Conservation (phyloP, 1,140 invertebrate species). For the Drosophila teissieri region DNA sequence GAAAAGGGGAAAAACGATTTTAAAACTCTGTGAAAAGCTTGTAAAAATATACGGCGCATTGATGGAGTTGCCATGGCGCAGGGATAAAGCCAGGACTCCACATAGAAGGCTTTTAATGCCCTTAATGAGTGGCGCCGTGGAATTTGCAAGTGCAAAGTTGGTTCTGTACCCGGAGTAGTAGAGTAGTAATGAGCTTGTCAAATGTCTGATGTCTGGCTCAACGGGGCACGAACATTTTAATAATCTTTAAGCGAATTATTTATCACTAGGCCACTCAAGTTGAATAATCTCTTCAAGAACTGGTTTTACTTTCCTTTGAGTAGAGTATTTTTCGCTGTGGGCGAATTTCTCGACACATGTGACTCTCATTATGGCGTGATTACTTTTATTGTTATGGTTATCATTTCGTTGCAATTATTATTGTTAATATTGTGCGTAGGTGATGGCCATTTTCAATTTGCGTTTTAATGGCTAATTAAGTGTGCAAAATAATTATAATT, state of each 20-base stretch:
- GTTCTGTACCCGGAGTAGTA: conserved; percentile 33
- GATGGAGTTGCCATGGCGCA: conserved; percentile 70
- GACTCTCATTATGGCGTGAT: conserved; percentile 71
- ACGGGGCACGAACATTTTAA: conserved; percentile 20
- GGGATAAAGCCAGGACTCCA: conserved; percentile 50
- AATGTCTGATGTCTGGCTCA: conserved; percentile 26
- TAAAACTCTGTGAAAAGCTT: conserved; percentile 56
- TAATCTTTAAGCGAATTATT: conserved; percentile 40
- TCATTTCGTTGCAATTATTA: conserved; percentile 63
- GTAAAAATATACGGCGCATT: conserved; percentile 68
- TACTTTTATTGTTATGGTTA: conserved; percentile 75
- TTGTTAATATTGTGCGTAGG: conserved; percentile 54
- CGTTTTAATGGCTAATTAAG: conserved; percentile 82
- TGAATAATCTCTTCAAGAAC: not conserved
- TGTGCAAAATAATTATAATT: conserved; percentile 82
- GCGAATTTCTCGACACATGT: conserved; percentile 47
- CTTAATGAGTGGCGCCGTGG: conserved; percentile 66
- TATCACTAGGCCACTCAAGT: conserved; percentile 9
- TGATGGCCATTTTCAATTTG: conserved; percentile 69
- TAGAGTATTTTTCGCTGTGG: not conserved
- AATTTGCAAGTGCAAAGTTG: conserved; percentile 30
- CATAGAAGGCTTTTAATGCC: conserved; percentile 74
- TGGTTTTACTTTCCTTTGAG: not conserved
- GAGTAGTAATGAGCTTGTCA: conserved; percentile 52
- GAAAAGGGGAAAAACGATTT: conserved; percentile 25